Conservation (phyloP, 2,113 vertebrate species). For the Notiomystis cincta region DNA sequence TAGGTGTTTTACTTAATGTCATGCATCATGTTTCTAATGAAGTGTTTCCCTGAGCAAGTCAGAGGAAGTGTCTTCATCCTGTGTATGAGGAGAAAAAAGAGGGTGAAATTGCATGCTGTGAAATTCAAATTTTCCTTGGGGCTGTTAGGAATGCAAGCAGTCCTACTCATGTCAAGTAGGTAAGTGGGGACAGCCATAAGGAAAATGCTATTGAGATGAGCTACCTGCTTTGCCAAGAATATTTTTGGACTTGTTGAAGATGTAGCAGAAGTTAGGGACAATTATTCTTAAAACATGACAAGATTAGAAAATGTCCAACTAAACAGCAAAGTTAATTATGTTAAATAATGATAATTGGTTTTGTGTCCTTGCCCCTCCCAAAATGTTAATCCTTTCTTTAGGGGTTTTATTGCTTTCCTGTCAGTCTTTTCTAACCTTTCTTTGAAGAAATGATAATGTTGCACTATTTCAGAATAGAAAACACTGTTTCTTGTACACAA, state of each 20-base stretch:
- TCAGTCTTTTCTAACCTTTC: not conserved
- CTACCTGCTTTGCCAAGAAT: not conserved
- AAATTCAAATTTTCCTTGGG: not conserved
- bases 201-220: not conserved
- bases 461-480: not conserved
- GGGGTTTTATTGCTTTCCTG: not conserved
- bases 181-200: not conserved
- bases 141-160: not conserved
- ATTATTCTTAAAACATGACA: not conserved
- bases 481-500: not conserved
- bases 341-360: not conserved
- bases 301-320: not conserved
- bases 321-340: not conserved
- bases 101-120: not conserved
- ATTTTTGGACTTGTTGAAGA: not conserved
- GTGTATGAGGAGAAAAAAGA: not conserved
- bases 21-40: not conserved
- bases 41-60: not conserved
- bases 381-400: not conserved
- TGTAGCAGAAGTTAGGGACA: not conserved
- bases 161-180: not conserved
- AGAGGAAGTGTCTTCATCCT: not conserved
- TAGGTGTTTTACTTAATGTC: not conserved
- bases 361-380: accelerated
- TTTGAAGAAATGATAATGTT: not conserved